Evolutionary conservation across 2,888 invertebrate genomes (phyloP), one percentile per base, ranked within the genome.

Genomic region (Minunthozetes semirufus): DNA sequence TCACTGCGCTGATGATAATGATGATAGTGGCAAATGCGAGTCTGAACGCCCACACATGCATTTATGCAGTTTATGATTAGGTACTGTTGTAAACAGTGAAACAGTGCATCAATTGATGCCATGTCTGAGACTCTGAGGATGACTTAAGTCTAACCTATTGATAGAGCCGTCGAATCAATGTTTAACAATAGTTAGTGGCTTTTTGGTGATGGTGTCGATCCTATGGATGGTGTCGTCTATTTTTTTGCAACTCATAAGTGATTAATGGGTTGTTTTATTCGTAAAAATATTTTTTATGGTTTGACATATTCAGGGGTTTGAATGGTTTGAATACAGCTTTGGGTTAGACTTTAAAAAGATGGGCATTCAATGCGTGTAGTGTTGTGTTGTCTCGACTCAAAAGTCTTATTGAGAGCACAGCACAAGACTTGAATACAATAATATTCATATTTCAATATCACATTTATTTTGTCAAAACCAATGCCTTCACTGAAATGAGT

Each of bases 261-360:
- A 70, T 70, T 70, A 70, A 70, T 70, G 70, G 70, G 48, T 70
- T 70, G 70, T 70, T 70, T 70, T 70, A 70, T 70, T 25, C 70
- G 19, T 38, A 70, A 25, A 1, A 33, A 46, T 70, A 70, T 70
- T 70, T 70, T 70, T 70, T 70, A 70, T 46, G 48, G 19, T 46
- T 70, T 70, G 70, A 70, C 70, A 70, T 19, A 70, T 70, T 48
- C 70, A 63, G 42, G 46, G 70, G 70, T 70, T 70, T 70, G 42
- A 42, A 42, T n/a, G 70, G 22, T 19, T 29, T 66, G 66, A n/a
- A n/a, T 1, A 46, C 25, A 25, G 70, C 46, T 70, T 46, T n/a
- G 70, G 70, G 70, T 70, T 70, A 70, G 38, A 9, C 25, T 29
- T 15, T 2, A 63, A 38, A 48, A 70, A 70, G 29, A 70, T 38